These are phyloP conservation scores for Cyanoderma ruficeps DNA, from an alignment of 2,113 vertebrate species.

Conservation along the genomic window DNA sequence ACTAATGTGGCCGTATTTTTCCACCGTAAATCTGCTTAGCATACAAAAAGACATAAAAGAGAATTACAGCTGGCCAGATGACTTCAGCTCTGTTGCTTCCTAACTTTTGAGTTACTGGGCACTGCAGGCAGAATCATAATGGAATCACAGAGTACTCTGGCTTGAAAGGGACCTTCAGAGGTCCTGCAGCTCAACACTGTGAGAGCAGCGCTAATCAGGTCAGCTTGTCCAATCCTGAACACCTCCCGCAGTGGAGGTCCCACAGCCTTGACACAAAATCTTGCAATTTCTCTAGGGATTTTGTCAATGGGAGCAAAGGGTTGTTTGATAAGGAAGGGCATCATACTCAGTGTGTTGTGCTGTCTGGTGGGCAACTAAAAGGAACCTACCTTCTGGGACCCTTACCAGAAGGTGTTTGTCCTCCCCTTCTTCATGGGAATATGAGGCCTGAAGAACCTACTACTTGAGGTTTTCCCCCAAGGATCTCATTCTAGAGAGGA, in stretches of 20 bases:
- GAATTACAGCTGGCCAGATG: not conserved
- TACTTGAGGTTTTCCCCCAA: not conserved
- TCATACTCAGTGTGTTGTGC: not conserved
- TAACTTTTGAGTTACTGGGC: not conserved
- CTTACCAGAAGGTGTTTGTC: not conserved
- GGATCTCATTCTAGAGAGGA: not conserved
- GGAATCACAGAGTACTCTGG: not conserved
- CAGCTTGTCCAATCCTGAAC: not conserved
- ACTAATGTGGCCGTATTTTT: not conserved
- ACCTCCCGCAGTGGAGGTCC: not conserved
- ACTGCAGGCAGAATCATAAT: not conserved
- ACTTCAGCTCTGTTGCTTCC: not conserved
- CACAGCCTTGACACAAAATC: not conserved
- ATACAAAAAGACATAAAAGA: not conserved
- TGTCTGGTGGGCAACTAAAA: not conserved
- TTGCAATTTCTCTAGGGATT: not conserved
- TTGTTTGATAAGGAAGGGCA: not conserved
- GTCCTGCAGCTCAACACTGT: not conserved
- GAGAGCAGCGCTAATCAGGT: not conserved
- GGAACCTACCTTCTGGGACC: not conserved
- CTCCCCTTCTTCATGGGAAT: not conserved
- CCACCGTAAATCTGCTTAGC: not conserved
- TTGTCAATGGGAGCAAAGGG: not conserved
- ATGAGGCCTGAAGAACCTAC: not conserved
- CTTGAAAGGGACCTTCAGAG: not conserved